Conservation (phyloP, 2,797 vertebrate species). For the Esox masquinongy region DNA sequence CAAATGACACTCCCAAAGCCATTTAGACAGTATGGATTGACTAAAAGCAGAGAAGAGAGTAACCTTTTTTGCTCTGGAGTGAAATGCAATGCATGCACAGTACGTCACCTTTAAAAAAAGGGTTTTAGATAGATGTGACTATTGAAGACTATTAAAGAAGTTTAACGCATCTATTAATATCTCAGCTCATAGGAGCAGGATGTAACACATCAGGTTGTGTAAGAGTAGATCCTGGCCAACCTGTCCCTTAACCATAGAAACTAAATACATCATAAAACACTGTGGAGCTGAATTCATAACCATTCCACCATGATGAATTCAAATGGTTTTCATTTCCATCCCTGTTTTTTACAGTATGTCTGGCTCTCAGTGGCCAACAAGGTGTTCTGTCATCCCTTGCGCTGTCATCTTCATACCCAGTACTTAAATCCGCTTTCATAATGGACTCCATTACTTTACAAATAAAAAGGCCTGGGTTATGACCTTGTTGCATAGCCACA, state of each 20-base stretch:
- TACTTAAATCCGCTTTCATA: constrained; percentile 28
- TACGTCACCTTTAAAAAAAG: neutral
- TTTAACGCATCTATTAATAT: neutral
- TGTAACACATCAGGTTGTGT: neutral
- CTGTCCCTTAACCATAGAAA: neutral
- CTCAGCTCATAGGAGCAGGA: neutral
- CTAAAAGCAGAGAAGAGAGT: neutral
- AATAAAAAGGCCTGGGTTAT: constrained; percentile 22
- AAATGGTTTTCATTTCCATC: neutral
- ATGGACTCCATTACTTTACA: constrained; percentile 53
- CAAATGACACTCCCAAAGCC: neutral
- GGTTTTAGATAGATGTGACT: neutral
- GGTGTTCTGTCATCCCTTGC: neutral
- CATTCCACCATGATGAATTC: too few relatives aligned
- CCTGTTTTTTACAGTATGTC: neutral
- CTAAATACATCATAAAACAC: neutral
- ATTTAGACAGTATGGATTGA: neutral
- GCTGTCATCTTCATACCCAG: neutral
- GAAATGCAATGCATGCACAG: neutral
- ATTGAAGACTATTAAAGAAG: neutral
- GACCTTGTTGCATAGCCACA: neutral
- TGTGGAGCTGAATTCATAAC: neutral
- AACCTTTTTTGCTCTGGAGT: too few relatives aligned
- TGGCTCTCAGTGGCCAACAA: neutral
- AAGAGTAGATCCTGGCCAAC: neutral